Base-by-base conservation (phyloP, 92 coral and sea anemone genomes). In the Montipora capitata region DNA sequence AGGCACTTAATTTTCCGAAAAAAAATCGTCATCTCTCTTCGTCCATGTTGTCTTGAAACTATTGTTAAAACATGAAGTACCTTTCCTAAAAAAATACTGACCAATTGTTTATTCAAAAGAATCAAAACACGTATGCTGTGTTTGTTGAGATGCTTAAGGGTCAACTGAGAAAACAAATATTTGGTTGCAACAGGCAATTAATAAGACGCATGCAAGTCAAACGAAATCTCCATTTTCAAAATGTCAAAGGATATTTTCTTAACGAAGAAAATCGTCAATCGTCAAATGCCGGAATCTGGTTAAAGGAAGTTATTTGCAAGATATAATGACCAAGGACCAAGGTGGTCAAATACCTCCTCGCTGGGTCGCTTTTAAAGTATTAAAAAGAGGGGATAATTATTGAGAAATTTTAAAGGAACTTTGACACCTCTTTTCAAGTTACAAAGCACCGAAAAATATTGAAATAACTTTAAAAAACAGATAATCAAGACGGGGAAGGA, bases 101-200 rank as follows among this genome's bases (percentile, higher is more conserved):
- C 4, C 2, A 45, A 78, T 44, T 67, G 67, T 66, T 27, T 8
- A 16, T 52, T 65, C 7, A 59, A 79, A 48, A 45, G 74, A 27
- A 16, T 13, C 20, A 7, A 79, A 79, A 62, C 43, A 79, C 65
- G 84, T 17, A 38, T 9, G 38, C 61, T 54, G 61, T 6, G 44
- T 66, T 27, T n/a, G n/a, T 38, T 52, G 45, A 15, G 64, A 18
- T 44, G 35, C 40, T 35, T 35, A 5, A 10, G 35, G 74, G 74
- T 64, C 74, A 64, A 7, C 40, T 38, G 54, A 12, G n/a, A 80
- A 78, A 67, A 68, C 69, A 14, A 68, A 49, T 68, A 65, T 79
- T 45, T 35, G 74, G 48, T 79, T 79, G 74, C 62, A 65, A 49
- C 12, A 45, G 12, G 18, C 40, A 42, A 81, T 52, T 49, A 52